These are phyloP conservation scores for Tetragnatha versicolor DNA, from an alignment of 1,140 invertebrate genomes.

Conservation along the genomic window DNA sequence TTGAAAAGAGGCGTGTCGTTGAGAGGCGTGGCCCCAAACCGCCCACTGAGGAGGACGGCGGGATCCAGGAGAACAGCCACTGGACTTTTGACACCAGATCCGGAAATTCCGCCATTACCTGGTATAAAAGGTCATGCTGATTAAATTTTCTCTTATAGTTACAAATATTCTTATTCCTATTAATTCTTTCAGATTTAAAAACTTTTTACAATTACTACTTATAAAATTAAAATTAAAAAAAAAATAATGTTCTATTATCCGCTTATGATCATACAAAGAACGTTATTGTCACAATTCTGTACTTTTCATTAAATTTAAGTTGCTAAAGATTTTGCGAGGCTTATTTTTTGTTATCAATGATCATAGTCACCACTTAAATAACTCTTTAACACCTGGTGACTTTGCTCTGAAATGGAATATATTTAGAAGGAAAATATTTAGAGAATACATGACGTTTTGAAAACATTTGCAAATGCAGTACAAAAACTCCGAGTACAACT, in stretches of 20 bases:
- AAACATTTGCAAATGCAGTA: no score
- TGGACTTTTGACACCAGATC: constrained; percentile 13
- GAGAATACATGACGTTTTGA: no score
- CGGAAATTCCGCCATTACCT: constrained; percentile 45
- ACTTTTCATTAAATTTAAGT: background rate
- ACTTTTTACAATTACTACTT: background rate
- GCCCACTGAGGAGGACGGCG: constrained; percentile 2
- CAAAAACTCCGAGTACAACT: no score
- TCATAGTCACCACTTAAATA: no score
- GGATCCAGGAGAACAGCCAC: constrained; percentile 57
- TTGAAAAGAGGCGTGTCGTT: constrained; percentile 3
- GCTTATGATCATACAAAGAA: background rate
- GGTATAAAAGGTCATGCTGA: background rate
- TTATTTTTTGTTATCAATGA: background rate
- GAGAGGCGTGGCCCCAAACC: background rate
- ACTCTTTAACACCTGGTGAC: no score
- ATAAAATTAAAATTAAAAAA: background rate
- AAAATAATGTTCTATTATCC: background rate
- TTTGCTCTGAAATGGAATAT: no score
- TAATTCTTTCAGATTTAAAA: background rate
- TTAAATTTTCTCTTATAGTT: background rate
- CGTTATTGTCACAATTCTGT: background rate
- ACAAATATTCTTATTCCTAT: background rate
- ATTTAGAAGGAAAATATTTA: no score
- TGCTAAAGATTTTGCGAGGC: background rate